Conservation (phyloP, 2,113 vertebrate genomes). For the Stictonetta naevosa region DNA sequence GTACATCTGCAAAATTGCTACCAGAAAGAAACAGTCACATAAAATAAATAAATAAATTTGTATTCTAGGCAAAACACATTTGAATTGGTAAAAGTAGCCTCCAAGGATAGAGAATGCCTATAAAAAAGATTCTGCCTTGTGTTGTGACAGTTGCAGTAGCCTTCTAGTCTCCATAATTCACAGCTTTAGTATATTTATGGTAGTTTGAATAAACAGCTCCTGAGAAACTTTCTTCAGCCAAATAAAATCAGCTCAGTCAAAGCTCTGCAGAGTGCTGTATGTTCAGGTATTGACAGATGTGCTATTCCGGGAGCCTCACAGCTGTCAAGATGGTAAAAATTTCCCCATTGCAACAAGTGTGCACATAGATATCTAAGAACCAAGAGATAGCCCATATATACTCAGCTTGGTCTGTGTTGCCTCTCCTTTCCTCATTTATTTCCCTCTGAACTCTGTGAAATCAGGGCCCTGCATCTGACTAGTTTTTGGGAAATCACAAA, state of each 20-base stretch:
- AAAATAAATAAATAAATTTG: neutral
- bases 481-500: neutral
- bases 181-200: neutral
- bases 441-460: neutral
- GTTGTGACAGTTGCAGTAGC: neutral
- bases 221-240: neutral
- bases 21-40: neutral
- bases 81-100: neutral
- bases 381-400: neutral
- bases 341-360: neutral
- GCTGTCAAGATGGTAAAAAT: neutral
- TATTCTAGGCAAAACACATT: neutral
- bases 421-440: neutral
- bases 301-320: neutral
- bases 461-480: neutral
- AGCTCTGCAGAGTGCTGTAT: neutral
- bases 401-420: neutral
- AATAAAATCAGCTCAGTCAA: neutral
- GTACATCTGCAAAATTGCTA: neutral
- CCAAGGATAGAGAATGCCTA: neutral
- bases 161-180: neutral
- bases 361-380: neutral
- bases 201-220: neutral
- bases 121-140: neutral
- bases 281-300: neutral